Evolutionary conservation across 2,797 vertebrate genomes (phyloP).

Genomic region (Pelochelys cantorii): DNA sequence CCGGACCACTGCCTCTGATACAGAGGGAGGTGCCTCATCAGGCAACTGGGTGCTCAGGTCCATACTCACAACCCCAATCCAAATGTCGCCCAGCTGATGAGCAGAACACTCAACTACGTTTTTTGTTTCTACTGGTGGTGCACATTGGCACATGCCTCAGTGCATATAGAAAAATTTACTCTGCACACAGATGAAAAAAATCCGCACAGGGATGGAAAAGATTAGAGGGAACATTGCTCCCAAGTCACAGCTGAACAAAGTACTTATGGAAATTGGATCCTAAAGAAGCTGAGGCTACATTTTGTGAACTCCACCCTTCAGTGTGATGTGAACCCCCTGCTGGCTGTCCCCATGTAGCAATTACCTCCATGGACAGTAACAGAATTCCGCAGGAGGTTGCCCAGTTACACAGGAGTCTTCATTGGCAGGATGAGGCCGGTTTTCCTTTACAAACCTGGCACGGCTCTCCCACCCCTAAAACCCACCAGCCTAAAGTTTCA

Average conservation of each 20-base stretch:
- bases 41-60: too few relatives aligned
- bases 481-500: background rate
- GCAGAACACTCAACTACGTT: too few relatives aligned
- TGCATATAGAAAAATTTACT: too few relatives aligned
- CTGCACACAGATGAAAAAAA: too few relatives aligned
- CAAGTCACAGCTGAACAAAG: background rate
- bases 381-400: background rate
- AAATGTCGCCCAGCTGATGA: too few relatives aligned
- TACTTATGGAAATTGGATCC: fast-evolving
- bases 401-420: background rate
- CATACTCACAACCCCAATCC: too few relatives aligned
- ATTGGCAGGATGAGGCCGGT: background rate
- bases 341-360: background rate
- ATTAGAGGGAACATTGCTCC: background rate
- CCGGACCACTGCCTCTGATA: too few relatives aligned
- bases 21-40: too few relatives aligned
- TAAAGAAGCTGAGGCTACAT: fast-evolving
- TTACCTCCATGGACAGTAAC: background rate
- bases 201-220: too few relatives aligned
- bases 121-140: too few relatives aligned
- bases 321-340: fast-evolving
- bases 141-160: too few relatives aligned
- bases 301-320: background rate
- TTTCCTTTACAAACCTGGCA: background rate
- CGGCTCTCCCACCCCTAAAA: background rate